Evolutionary conservation across 1,140 invertebrate genomes (phyloP).

Genomic region (Heliconius hermathena): DNA sequence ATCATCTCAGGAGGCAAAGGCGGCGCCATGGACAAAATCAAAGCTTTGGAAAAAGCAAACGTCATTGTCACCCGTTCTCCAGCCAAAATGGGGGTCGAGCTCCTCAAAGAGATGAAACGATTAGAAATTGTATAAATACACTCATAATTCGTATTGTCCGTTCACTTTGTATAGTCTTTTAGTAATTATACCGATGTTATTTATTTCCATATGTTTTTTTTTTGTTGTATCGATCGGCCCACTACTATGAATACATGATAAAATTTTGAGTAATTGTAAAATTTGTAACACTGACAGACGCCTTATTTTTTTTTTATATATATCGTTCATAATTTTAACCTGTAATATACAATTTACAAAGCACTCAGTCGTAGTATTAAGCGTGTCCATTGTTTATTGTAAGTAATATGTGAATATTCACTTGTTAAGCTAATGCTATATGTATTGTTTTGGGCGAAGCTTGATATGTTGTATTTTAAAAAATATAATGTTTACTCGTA

Average conservation of each 20-base stretch:
- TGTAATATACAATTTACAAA: conserved; percentile 25
- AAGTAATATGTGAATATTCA: conserved; percentile 45
- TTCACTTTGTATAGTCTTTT: conserved; percentile 70
- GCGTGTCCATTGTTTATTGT: conserved; percentile 45
- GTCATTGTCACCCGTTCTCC: conserved; percentile 97
- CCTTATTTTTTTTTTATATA: conserved; percentile 5
- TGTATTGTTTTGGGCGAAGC: conserved; percentile 42
- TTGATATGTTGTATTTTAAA: conserved; percentile 45
- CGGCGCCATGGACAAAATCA: conserved; percentile 98
- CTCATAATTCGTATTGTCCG: conserved; percentile 41
- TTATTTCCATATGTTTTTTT: conserved; percentile 51
- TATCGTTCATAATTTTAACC: conserved; percentile 28
- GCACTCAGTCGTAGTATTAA: conserved; percentile 45
- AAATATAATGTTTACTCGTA: conserved; percentile 37
- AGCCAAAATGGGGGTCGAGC: conserved; percentile 96
- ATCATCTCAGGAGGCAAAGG: conserved; percentile 99
- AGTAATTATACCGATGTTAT: conserved; percentile 74
- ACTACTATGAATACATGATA: neutral
- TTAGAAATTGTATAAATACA: conserved; percentile 83
- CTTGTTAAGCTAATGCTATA: conserved; percentile 43
- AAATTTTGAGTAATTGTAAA: conserved; percentile 26
- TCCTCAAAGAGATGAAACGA: conserved; percentile 94
- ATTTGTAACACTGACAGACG: conserved; percentile 43
- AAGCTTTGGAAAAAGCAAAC: conserved; percentile 93
- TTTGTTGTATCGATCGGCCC: conserved; percentile 39